These are phyloP conservation scores for Saturnia pavonia DNA, from an alignment of 2,888 invertebrate species.

Conservation along the genomic window DNA sequence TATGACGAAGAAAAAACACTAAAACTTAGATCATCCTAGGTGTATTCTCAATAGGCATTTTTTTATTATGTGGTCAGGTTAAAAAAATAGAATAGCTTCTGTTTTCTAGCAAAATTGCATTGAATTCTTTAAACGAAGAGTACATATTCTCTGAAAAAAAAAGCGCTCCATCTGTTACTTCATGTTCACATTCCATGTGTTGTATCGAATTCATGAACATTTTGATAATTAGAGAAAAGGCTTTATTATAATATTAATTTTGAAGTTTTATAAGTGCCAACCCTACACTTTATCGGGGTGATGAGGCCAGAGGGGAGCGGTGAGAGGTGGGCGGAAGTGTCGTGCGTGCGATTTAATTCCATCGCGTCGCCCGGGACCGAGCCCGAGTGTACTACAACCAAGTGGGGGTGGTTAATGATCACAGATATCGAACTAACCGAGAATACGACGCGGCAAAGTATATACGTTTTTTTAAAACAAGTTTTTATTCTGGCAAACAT, in stretches of 20 bases:
- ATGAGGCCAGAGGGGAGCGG: slow-evolving; percentile 33
- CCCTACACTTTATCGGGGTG: slow-evolving; percentile 38
- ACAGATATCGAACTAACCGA: slow-evolving; percentile 10
- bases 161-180: background rate
- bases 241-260: background rate
- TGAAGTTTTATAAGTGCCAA: slow-evolving; percentile 18
- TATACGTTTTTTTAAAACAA: background rate
- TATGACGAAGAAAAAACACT: no score
- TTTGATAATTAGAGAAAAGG: background rate
- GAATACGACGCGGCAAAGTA: slow-evolving; percentile 13
- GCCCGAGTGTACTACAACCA: slow-evolving; percentile 35
- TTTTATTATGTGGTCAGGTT: background rate
- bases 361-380: slow-evolving; percentile 71
- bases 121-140: no score
- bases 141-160: no score
- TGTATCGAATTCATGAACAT: background rate
- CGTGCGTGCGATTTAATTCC: slow-evolving; percentile 81
- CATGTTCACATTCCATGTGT: background rate
- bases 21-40: no score
- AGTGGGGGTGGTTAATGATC: slow-evolving; percentile 10
- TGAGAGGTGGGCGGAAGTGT: slow-evolving; percentile 62
- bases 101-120: no score
- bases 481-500: background rate
- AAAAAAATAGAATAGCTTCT: no score
- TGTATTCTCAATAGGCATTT: background rate